These are phyloP conservation scores for Melanerpes aurifrons DNA, from an alignment of 2,113 vertebrate genomes.

Conservation along the genomic window DNA sequence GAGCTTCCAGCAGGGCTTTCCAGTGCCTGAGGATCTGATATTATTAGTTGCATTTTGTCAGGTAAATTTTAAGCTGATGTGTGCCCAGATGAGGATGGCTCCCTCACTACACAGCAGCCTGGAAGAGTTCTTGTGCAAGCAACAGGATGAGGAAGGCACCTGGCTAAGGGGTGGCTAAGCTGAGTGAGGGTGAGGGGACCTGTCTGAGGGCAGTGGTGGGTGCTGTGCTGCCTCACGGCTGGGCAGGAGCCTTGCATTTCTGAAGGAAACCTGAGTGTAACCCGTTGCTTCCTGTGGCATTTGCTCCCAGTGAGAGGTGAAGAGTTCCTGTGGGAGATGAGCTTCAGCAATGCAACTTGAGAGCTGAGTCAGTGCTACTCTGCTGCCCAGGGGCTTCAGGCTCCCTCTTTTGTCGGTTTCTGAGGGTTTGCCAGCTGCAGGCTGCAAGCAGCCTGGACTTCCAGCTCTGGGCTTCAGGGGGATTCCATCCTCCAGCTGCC, in stretches of 20 bases:
- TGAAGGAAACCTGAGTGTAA: neutral
- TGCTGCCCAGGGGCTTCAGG: neutral
- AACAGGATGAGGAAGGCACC: neutral
- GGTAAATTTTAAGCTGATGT: neutral
- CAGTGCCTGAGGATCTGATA: neutral
- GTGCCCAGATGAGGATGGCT: neutral
- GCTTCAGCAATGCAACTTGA: neutral
- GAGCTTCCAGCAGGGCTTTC: neutral
- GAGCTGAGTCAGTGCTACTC: accelerated
- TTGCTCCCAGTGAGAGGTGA: neutral
- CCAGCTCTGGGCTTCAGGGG: neutral
- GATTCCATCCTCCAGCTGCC: neutral
- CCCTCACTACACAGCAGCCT: neutral
- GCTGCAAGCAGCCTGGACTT: neutral
- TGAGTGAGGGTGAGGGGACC: neutral
- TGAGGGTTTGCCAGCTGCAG: neutral
- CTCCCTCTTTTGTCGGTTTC: neutral
- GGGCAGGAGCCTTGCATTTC: neutral
- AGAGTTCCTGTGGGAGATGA: neutral
- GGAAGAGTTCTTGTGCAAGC: neutral
- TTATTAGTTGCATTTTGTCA: neutral
- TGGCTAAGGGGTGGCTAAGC: neutral
- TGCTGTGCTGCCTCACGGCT: neutral
- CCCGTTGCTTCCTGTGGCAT: neutral
- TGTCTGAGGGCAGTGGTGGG: accelerated